Evolutionary conservation across 2,888 invertebrate genomes (phyloP).

Genomic region (Apamea crenata): DNA sequence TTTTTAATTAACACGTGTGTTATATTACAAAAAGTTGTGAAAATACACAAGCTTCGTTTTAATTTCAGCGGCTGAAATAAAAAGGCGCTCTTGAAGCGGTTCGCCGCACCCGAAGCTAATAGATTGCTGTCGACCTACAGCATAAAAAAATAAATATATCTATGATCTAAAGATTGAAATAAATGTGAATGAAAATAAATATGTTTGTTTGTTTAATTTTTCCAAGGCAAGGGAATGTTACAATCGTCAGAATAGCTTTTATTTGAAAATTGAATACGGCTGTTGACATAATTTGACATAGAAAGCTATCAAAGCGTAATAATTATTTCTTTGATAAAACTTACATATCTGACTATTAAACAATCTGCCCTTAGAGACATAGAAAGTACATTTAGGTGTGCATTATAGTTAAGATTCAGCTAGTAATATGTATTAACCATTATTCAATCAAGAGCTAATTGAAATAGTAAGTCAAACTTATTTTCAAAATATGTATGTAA

Average conservation of each 20-base stretch:
- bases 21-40: neutral
- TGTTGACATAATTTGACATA: neutral
- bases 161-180: neutral
- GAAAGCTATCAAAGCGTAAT: neutral
- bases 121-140: neutral
- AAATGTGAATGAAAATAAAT: neutral
- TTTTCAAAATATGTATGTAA: neutral
- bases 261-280: neutral
- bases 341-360: neutral
- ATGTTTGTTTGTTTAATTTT: neutral
- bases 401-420: neutral
- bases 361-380: neutral
- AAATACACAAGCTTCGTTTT: constrained; percentile 19
- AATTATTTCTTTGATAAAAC: neutral
- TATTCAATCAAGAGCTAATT: neutral
- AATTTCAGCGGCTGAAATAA: constrained; percentile 20
- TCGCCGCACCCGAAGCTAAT: neutral
- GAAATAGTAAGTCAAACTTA: neutral
- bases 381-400: neutral
- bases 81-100: neutral
- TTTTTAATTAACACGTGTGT: constrained; percentile 9
- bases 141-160: neutral
- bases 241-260: neutral
- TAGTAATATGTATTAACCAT: neutral
- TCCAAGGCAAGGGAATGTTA: neutral